phyloP scores from a whole-genome alignment of 1,140 invertebrate species.

The Coptotermes formosanus region DNA sequence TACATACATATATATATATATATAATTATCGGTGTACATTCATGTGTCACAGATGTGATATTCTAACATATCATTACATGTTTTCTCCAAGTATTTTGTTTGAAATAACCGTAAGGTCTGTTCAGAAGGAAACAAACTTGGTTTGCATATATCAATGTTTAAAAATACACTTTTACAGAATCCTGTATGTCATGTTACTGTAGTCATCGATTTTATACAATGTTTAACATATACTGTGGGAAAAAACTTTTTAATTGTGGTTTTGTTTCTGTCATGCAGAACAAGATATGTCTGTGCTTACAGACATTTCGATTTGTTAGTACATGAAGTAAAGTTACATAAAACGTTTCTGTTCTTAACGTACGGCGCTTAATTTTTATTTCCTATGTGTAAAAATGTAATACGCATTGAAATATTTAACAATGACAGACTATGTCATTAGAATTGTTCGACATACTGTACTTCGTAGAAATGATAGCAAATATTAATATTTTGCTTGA shows the following conservation, averaged over 20 bases:
- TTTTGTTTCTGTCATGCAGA: neutral
- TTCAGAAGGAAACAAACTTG: neutral
- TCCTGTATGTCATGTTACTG: neutral
- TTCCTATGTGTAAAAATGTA: neutral
- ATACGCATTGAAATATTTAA: neutral
- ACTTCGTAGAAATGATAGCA: too few relatives aligned
- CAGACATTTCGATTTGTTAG: neutral
- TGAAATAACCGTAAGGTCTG: neutral
- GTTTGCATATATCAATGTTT: neutral
- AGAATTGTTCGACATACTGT: neutral
- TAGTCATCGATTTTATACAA: neutral
- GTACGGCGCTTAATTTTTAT: neutral
- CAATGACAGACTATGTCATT: neutral
- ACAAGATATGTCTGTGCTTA: neutral
- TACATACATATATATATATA: too few relatives aligned
- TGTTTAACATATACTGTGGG: neutral
- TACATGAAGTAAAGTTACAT: neutral
- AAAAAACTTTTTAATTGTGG: neutral
- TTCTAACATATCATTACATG: constrained; percentile 3
- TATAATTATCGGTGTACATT: neutral
- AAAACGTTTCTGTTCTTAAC: neutral
- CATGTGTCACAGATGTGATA: neutral
- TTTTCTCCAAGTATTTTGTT: neutral
- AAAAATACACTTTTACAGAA: neutral
- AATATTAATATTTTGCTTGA: neutral